Conservation (phyloP, 2,888 invertebrate species). For the Pseudococcus viburni region DNA sequence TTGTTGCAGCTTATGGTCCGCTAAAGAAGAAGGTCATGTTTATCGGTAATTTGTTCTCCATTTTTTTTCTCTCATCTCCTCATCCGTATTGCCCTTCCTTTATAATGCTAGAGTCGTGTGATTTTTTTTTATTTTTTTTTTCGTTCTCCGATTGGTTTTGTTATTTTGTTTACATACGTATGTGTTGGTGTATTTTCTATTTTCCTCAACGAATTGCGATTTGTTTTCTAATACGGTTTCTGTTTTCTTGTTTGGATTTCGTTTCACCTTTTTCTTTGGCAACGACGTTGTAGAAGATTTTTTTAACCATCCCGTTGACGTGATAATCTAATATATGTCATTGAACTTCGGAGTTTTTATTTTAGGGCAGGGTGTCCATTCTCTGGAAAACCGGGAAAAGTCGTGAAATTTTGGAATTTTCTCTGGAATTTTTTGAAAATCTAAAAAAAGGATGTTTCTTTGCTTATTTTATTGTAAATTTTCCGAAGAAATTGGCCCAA, state of each 20-base stretch:
- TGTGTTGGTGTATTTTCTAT: not conserved
- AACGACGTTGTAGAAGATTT: constrained; percentile 34
- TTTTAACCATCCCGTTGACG: not conserved
- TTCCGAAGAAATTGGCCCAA: no score
- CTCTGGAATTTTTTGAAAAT: no score
- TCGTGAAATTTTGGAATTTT: no score
- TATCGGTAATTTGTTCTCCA: constrained; percentile 34
- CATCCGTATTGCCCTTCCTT: not conserved
- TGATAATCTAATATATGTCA: not conserved
- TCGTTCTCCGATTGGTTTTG: not conserved
- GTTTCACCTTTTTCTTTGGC: not conserved
- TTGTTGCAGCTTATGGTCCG: constrained; percentile 43
- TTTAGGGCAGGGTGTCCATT: no score
- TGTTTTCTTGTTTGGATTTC: not conserved
- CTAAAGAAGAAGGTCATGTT: constrained; percentile 31
- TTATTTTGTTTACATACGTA: no score
- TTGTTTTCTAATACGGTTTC: not conserved
- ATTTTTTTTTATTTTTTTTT: not conserved
- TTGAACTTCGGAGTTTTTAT: not conserved
- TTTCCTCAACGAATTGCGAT: not conserved
- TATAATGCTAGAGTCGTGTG: not conserved
- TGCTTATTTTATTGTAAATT: no score
- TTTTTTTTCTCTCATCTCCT: not conserved
- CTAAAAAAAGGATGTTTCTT: no score
- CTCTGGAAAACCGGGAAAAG: no score